Evolutionary conservation across 2,113 vertebrate genomes (phyloP).

Genomic region (Calidris pugnax): DNA sequence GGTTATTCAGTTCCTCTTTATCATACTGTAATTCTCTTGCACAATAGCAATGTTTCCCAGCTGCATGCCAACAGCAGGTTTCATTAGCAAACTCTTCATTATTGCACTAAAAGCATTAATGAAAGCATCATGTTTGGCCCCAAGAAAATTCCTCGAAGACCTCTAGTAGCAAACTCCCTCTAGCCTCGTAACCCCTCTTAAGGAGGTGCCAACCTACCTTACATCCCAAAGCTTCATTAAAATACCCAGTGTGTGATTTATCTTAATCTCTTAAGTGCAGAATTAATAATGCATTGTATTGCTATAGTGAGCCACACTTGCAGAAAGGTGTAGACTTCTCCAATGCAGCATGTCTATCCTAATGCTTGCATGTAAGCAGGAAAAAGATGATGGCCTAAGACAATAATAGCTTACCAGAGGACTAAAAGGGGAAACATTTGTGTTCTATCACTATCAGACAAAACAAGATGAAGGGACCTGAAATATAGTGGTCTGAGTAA

Average conservation of each 20-base stretch:
- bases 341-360: not conserved
- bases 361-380: not conserved
- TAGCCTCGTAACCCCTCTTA: not conserved
- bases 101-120: not conserved
- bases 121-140: not conserved
- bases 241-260: not conserved
- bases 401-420: not conserved
- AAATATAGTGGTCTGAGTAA: not conserved
- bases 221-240: not conserved
- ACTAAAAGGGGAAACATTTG: not conserved
- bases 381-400: not conserved
- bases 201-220: not conserved
- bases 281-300: not conserved
- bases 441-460: not conserved
- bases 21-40: not conserved
- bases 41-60: not conserved
- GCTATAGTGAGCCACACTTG: not conserved
- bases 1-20: conserved; percentile 17
- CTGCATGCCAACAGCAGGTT: not conserved
- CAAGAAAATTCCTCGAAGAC: not conserved
- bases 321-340: not conserved
- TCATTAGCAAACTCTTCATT: conserved; percentile 31
- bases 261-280: not conserved
- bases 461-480: not conserved
- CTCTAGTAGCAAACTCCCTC: not conserved